Percentiles rank a stretch among this genome's conserved stretches.
These are phyloP conservation scores for Aratinga solstitialis DNA, from an alignment of 2,797 vertebrate species.

Conservation along the genomic window DNA sequence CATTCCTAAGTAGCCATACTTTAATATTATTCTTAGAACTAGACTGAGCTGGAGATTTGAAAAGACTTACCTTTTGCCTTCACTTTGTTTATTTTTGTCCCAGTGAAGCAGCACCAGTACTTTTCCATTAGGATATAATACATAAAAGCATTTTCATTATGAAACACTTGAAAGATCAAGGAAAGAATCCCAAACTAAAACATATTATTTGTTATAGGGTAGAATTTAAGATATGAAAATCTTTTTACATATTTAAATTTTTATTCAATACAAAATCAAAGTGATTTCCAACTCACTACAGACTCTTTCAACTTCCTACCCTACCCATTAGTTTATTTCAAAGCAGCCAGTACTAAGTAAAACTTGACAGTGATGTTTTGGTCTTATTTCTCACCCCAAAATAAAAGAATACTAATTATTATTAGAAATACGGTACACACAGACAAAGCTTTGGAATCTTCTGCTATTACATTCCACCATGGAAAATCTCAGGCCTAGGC, in stretches of 20 bases:
- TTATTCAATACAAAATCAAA: neutral
- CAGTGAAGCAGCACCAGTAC: neutral
- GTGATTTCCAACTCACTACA: neutral
- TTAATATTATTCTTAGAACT: constrained; percentile 41
- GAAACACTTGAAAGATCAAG: neutral
- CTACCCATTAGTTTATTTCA: neutral
- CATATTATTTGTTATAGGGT: neutral
- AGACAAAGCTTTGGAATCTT: neutral
- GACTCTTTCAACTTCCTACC: neutral
- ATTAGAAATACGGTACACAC: neutral
- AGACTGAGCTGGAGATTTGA: neutral
- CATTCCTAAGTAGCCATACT: constrained; percentile 24
- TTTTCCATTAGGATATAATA: neutral
- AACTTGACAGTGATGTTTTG: neutral
- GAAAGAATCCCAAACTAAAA: neutral
- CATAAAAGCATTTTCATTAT: neutral
- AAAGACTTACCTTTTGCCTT: constrained; percentile 15
- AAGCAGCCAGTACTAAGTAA: neutral
- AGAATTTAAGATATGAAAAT: neutral
- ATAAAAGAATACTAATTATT: neutral
- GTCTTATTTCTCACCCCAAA: neutral
- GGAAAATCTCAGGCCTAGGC: neutral
- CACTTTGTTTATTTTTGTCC: neutral
- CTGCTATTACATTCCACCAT: neutral
- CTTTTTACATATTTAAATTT: neutral